Base-by-base conservation (phyloP, 2,113 vertebrate species). In the Bujurquina vittata region DNA sequence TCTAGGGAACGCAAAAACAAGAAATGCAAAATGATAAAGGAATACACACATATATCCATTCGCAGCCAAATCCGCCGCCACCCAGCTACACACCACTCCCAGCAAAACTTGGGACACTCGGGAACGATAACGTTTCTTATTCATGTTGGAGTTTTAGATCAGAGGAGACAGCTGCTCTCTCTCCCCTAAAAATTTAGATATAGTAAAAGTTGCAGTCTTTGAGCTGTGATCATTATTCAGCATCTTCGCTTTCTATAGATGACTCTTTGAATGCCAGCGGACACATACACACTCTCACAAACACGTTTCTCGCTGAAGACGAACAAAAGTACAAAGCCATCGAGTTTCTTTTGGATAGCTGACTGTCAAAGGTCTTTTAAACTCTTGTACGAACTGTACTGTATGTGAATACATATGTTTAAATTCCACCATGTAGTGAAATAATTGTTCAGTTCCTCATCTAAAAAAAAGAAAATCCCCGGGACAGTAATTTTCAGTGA, bases 91-190 rank as follows among this genome's bases (percentile, higher is more conserved):
- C 79, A 77, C 61, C 78, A 33, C 78, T 86, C 79, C 81, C 88
- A 80, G 58, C 73, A 85, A 85, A 87, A 84, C 61, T 89, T 83
- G 56, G 79, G 79, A 89, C 89, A 78, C 74, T 35, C 8, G 14
- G 84, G 80, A 83, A 52, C 31, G 59, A 46, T 89, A 76, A 76
- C 57, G 77, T 84, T 78, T 73, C 61, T 86, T 83, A 79, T 90
- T 91, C 81, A 81, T 61, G 56, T 55, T 57, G 49, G 17, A 49
- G 63, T 49, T 75, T 75, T 54, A 84, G 75, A 91, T 91, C 20
- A 52, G 61, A 88, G 9, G 80, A 85, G 87, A 90, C 91, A 91
- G 88, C 81, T 92, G 88, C 61, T 88, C 80, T 87, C 80, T 80
- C 62, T 74, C n/a, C 75, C 49, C 63, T 59, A 78, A 83, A 33